Conservation (phyloP, 2,113 vertebrate species). For the Zosterops japonicus region DNA sequence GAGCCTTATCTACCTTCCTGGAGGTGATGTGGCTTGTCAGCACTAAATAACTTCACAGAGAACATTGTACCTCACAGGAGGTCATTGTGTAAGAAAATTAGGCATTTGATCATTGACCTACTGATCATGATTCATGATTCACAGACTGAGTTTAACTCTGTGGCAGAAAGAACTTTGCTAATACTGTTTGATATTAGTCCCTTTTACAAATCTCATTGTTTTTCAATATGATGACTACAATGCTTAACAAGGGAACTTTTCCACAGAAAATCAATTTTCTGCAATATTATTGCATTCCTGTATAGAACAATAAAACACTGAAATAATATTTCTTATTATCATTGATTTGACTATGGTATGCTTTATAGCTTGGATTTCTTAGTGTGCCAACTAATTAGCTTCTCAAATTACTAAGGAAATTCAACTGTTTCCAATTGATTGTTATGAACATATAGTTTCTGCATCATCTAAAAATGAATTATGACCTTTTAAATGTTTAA, state of each 20-base stretch:
- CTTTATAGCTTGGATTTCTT: conserved; percentile 27
- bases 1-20: neutral
- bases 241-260: conserved; percentile 6
- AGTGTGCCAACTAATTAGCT: conserved; percentile 45
- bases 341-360: conserved; percentile 37
- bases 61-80: neutral
- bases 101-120: neutral
- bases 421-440: conserved; percentile 21
- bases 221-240: neutral
- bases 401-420: conserved; percentile 55
- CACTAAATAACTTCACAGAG: neutral
- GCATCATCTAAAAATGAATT: conserved; percentile 29
- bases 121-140: neutral
- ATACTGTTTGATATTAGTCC: conserved; percentile 13
- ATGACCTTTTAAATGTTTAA: conserved; percentile 44
- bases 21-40: neutral
- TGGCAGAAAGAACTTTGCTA: neutral
- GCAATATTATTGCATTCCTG: neutral
- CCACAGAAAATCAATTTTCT: conserved; percentile 38
- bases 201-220: neutral
- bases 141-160: neutral
- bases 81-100: neutral
- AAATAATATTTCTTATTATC: conserved; percentile 32
- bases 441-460: neutral
- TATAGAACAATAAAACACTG: conserved; percentile 19